Percentiles rank a stretch among this genome's conserved stretches.
These are phyloP conservation scores for Drosophila carrolli DNA, from an alignment of 1,140 invertebrate genomes.

Conservation along the genomic window DNA sequence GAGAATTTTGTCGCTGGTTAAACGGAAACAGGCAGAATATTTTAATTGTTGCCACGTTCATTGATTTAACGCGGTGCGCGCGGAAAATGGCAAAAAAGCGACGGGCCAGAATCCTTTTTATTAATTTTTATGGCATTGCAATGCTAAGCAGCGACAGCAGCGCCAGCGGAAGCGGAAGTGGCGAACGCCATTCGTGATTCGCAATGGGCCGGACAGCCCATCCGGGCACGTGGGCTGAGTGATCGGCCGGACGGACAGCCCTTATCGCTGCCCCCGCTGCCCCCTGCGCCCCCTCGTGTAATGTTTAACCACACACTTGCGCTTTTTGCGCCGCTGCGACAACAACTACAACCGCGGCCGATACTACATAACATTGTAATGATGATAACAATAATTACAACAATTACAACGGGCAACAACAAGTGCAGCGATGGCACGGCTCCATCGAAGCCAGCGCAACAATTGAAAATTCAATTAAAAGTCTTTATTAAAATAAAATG, in stretches of 20 bases:
- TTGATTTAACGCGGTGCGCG: slow-evolving; percentile 58
- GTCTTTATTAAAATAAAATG: slow-evolving; percentile 83
- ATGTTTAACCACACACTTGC: slow-evolving; percentile 73
- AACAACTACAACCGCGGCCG: slow-evolving; percentile 34
- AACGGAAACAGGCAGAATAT: slow-evolving; percentile 74
- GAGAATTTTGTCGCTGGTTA: slow-evolving; percentile 28
- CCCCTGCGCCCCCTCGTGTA: slow-evolving; percentile 23
- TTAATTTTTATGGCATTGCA: slow-evolving; percentile 43
- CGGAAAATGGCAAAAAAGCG: slow-evolving; percentile 20
- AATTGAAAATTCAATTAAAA: slow-evolving; percentile 83
- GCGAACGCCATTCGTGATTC: slow-evolving; percentile 70
- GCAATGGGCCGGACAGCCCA: slow-evolving; percentile 5
- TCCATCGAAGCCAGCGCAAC: slow-evolving; percentile 52
- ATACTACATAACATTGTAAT: slow-evolving; percentile 66
- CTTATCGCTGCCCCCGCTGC: slow-evolving; percentile 23
- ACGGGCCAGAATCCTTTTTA: slow-evolving; percentile 41
- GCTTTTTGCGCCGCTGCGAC: slow-evolving; percentile 50
- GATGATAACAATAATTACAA: slow-evolving; percentile 67
- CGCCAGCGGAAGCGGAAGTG: slow-evolving; percentile 70
- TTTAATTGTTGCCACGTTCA: slow-evolving; percentile 79
- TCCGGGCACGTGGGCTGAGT: slow-evolving; percentile 23
- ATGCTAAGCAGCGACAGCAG: slow-evolving; percentile 58
- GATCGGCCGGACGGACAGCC: slow-evolving; percentile 5
- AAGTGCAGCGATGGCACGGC: slow-evolving; percentile 19
- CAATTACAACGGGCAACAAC: slow-evolving; percentile 50